phyloP scores from a whole-genome alignment of 2,797 vertebrate species.

The Helicolenus hilgendorfi region DNA sequence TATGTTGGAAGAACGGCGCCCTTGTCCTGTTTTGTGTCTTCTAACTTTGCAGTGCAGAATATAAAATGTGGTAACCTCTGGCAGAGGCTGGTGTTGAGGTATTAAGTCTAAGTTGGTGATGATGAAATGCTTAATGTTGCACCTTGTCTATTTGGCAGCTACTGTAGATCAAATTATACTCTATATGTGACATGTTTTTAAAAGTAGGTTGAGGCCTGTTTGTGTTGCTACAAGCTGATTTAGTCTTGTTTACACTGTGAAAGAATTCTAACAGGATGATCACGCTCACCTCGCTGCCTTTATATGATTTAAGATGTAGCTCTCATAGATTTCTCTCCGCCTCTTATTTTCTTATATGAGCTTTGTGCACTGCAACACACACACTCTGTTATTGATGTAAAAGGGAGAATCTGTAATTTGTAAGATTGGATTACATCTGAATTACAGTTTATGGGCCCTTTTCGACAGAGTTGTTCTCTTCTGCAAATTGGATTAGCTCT shows the following conservation, averaged over 20 bases:
- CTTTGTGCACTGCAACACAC: not conserved
- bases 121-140: not conserved
- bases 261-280: not conserved
- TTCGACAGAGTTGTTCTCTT: slow-evolving; percentile 40
- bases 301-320: not conserved
- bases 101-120: not conserved
- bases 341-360: slow-evolving; percentile 4
- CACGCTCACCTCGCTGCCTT: not conserved
- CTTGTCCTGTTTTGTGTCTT: not conserved
- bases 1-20: not conserved
- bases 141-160: not conserved
- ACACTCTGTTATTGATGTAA: not conserved
- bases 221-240: not conserved
- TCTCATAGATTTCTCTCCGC: slow-evolving; percentile 13
- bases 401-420: slow-evolving; percentile 56
- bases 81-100: not conserved
- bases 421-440: slow-evolving; percentile 66
- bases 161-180: not conserved
- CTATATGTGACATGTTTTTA: not conserved
- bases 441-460: slow-evolving; percentile 43
- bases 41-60: not conserved
- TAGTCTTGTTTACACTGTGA: slow-evolving; percentile 27
- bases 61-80: not conserved
- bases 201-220: not conserved
- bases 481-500: slow-evolving; percentile 56